Evolutionary conservation across 2,113 vertebrate species (phyloP).

Genomic region (Phrynosoma blainvillii): DNA sequence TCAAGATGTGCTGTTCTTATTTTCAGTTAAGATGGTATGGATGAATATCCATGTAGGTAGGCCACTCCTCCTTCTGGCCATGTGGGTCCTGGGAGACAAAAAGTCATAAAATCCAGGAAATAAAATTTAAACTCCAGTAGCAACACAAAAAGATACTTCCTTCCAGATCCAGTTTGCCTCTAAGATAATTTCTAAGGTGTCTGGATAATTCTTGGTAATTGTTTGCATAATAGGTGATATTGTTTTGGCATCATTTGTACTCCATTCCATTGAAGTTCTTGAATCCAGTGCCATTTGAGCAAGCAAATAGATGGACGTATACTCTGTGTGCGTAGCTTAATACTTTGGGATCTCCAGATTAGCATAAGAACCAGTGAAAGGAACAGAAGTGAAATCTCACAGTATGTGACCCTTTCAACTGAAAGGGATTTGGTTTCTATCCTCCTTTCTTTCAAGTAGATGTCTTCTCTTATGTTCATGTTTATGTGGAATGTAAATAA

Average conservation of each 20-base stretch:
- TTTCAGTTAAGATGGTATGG: too few relatives aligned
- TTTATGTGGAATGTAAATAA: slow-evolving; percentile 50
- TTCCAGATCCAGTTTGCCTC: too few relatives aligned
- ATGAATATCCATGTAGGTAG: too few relatives aligned
- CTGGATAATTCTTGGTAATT: too few relatives aligned
- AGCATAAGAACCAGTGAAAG: slow-evolving; percentile 32
- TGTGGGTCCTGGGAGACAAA: too few relatives aligned
- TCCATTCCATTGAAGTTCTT: slow-evolving; percentile 45
- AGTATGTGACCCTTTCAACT: slow-evolving; percentile 26
- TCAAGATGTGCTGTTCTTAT: too few relatives aligned
- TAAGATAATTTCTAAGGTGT: too few relatives aligned
- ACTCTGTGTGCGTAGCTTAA: not conserved
- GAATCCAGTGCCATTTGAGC: not conserved
- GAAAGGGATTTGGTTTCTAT: slow-evolving; percentile 41
- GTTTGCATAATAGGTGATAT: too few relatives aligned
- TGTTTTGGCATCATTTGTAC: slow-evolving; percentile 35
- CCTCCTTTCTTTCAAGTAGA: slow-evolving; percentile 19
- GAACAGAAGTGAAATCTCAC: slow-evolving; percentile 40
- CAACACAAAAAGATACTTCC: too few relatives aligned
- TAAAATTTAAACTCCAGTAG: too few relatives aligned
- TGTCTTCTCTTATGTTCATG: slow-evolving; percentile 1
- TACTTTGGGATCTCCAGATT: slow-evolving; percentile 41
- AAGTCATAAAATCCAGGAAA: too few relatives aligned
- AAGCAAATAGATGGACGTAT: not conserved
- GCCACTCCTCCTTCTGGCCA: too few relatives aligned